Evolutionary conservation across 2,797 vertebrate species (phyloP), one percentile per base, ranked within the genome.

Genomic region (Aselliscus stoliczkanus): DNA sequence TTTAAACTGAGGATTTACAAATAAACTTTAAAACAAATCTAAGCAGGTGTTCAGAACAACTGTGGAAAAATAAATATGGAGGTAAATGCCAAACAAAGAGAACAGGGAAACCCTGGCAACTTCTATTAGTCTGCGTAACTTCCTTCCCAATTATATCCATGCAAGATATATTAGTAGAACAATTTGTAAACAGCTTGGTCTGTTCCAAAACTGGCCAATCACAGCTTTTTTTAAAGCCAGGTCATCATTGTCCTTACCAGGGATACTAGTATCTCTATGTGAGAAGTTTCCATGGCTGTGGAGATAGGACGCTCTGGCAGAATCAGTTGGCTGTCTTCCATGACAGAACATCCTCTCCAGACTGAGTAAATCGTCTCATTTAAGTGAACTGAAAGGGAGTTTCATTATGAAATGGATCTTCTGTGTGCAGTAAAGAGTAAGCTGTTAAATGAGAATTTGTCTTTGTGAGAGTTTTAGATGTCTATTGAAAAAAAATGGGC

Each of bases 41-140:
- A 82, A 91, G 70, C 54, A 95, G 64, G 76, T 90, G 88, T 95
- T 95, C 92, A 93, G 92, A 94, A n/a, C 23, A 88, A 64, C 42
- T 91, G 39, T 96, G 96, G 88, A 81, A 96, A 96, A 97, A 92
- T 88, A 97, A 95, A 95, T 95, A 95, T 58, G 62, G 67, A 92
- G 84, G 67, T 69, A 94, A 81, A 83, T n/a, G 87, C 58, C 95
- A 97, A 94, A 80, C 81, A 65, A 85, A 92, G 27, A 84, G 96
- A 93, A 96, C 81, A 96, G 94, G 95, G 93, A 96, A 95, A 96
- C 94, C 92, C 97, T 97, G 96, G 64, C 96, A 86, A 54, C 84
- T 42, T 93, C 62, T 80, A 94, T 76, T 90, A 72, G 73, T 34
- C 76, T 92, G 93, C 14, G 67, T 80, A 60, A 91, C 94, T 97